Evolutionary conservation across 2,797 vertebrate species (phyloP), one percentile per base, ranked within the genome.

Genomic region (Aphelocoma californica): DNA sequence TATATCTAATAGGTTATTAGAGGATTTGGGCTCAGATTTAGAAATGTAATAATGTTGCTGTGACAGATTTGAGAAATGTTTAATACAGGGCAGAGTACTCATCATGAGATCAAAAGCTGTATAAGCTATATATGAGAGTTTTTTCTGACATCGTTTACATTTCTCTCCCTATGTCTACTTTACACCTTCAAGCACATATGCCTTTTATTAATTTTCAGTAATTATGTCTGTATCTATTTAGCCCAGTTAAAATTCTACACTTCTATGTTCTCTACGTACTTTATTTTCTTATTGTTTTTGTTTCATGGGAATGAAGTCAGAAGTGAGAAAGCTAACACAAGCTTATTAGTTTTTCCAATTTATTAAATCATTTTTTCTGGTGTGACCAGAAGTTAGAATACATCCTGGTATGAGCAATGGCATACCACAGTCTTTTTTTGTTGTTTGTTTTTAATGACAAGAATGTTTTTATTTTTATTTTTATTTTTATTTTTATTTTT

Each of bases 11-110:
- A 81, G 32, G 32, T 74, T 78, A 61, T 81, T 79, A 69, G 28
- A 70, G 71, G 54, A 85, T 80, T 81, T 77, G 17, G 9, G 14
- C 51, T 92, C 40, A 70, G 60, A 82, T 78, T 93, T 80, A 45
- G 73, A 83, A 91, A 47, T 50, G 7, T 4, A 83, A 29, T 80
- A 83, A 74, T 14, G 3, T 18, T 77, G 12, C 9, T 70, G 25
- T 78, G 53, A 42, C 19, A 90, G 65, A 71, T 32, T 44, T 65
- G 34, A 82, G 45, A 80, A 90, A 80, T 88, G 75, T 47, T 82
- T 73, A 92, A 71, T 73, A 8, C 9, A n/a, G 7, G 42, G 15
- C 24, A 67, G 64, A 38, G 3, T 31, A 36, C 14, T 72, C 19
- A 45, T 56, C 4, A 31, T 24, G 57, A 91, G 12, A 80, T 48